Conservation (phyloP, 2,888 invertebrate genomes). For the Athalia rosae region DNA sequence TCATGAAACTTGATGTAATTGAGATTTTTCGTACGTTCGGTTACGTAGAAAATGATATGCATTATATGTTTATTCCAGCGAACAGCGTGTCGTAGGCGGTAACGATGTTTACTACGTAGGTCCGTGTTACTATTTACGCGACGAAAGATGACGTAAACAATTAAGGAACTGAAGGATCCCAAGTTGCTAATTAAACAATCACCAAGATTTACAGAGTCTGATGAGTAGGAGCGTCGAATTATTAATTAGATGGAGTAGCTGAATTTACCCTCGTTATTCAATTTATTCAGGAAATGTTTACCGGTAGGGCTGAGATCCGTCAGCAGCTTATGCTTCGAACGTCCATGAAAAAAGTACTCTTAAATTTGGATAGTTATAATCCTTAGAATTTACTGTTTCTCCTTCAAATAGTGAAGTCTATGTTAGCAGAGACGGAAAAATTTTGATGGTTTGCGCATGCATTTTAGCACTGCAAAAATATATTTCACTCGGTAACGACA, state of each 20-base stretch:
- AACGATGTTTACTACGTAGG: slow-evolving; percentile 26
- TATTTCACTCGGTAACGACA: neutral
- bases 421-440: neutral
- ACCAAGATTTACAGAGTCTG: slow-evolving; percentile 41
- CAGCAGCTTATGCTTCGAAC: slow-evolving; percentile 9
- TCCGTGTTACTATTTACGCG: slow-evolving; percentile 29
- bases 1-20: neutral
- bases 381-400: slow-evolving; percentile 4
- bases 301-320: neutral
- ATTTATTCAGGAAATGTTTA: slow-evolving; percentile 25
- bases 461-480: slow-evolving; percentile 17
- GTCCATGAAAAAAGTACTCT: neutral
- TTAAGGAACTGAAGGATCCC: slow-evolving; percentile 28
- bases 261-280: slow-evolving; percentile 22
- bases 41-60: neutral
- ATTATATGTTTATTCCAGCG: neutral
- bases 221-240: slow-evolving; percentile 35
- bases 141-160: slow-evolving; percentile 32
- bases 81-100: slow-evolving; percentile 43
- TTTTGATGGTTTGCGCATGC: slow-evolving; percentile 22
- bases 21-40: neutral
- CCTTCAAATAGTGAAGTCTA: neutral
- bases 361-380: neutral
- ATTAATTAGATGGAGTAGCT: slow-evolving; percentile 27
- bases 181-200: slow-evolving; percentile 24